These are phyloP conservation scores for Scaptodrosophila latifasciaeformis DNA, from an alignment of 2,888 invertebrate genomes.

Conservation along the genomic window DNA sequence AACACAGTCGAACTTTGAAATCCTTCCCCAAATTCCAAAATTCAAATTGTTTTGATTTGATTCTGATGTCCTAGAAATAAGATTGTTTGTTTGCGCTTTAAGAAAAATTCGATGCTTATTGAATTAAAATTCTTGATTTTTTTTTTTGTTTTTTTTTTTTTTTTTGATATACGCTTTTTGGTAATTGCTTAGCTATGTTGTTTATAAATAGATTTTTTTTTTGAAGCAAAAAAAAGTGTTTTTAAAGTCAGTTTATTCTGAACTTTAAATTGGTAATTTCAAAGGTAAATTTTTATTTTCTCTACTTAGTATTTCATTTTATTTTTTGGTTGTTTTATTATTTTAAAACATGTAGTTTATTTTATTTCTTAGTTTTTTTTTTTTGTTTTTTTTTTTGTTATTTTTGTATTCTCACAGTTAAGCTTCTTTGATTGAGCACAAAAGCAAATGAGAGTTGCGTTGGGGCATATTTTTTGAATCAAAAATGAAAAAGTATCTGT, in stretches of 20 bases:
- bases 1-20: constrained; percentile 73
- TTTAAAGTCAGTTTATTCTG: constrained; percentile 2
- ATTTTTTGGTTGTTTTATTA: constrained; percentile 22
- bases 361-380: constrained; percentile 32
- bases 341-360: too few relatives aligned
- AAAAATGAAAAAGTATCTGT: constrained; percentile 27
- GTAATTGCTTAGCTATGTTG: constrained; percentile 1
- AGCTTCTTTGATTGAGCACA: constrained; percentile 75
- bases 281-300: not conserved
- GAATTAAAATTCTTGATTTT: constrained; percentile 42
- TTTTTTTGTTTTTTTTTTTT: constrained; percentile 20
- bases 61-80: constrained; percentile 50
- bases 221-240: constrained; percentile 14
- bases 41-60: constrained; percentile 62
- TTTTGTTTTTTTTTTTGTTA: constrained; percentile 31
- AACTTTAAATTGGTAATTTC: constrained; percentile 3
- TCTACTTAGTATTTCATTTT: constrained; percentile 11
- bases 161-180: constrained; percentile 1
- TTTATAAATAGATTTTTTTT: constrained; percentile 12
- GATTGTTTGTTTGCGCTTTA: constrained; percentile 57
- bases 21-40: constrained; percentile 76
- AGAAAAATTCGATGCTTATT: constrained; percentile 66
- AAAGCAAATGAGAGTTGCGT: constrained; percentile 67
- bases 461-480: constrained; percentile 33
- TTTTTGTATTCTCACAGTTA: constrained; percentile 72